Evolutionary conservation across 2,888 invertebrate species (phyloP).

Genomic region (Clivina fossor): DNA sequence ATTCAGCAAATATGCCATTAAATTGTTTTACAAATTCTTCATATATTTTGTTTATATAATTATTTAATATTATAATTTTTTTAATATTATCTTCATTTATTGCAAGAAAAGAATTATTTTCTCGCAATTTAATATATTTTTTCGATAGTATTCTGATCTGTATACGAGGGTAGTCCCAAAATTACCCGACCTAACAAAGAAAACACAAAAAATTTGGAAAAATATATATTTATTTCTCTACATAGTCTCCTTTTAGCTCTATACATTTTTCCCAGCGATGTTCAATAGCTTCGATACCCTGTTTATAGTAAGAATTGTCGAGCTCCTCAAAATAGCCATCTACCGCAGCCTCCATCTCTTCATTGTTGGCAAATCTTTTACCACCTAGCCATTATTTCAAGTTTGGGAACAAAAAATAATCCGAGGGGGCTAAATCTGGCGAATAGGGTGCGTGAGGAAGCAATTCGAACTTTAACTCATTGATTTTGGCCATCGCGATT

Average conservation of each 20-base stretch:
- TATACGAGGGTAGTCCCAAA: too few relatives aligned
- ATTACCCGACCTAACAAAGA: too few relatives aligned
- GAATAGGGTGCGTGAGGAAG: conserved; percentile 34
- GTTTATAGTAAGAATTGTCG: background rate
- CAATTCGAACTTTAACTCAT: conserved; percentile 35
- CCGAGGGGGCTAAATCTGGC: conserved; percentile 34
- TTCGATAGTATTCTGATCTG: too few relatives aligned
- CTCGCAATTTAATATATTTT: too few relatives aligned
- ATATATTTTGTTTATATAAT: too few relatives aligned
- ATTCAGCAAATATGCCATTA: too few relatives aligned
- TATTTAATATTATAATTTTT: too few relatives aligned
- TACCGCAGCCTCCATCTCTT: conserved; percentile 33
- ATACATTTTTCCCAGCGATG: conserved; percentile 25
- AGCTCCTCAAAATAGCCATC: too few relatives aligned
- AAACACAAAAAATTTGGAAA: too few relatives aligned
- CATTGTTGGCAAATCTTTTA: conserved; percentile 38
- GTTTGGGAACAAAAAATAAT: conserved; percentile 29
- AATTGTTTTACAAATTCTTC: too few relatives aligned
- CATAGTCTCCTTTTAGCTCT: conserved; percentile 19
- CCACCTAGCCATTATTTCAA: conserved; percentile 36
- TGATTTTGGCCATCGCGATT: conserved; percentile 31
- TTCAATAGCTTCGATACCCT: conserved; percentile 5
- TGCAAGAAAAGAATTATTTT: too few relatives aligned
- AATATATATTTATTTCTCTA: conserved; percentile 6
- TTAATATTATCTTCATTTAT: too few relatives aligned